Evolutionary conservation across 1,140 invertebrate genomes (phyloP), one percentile per base, ranked within the genome.

Genomic region (Macrocentrus cingulum): DNA sequence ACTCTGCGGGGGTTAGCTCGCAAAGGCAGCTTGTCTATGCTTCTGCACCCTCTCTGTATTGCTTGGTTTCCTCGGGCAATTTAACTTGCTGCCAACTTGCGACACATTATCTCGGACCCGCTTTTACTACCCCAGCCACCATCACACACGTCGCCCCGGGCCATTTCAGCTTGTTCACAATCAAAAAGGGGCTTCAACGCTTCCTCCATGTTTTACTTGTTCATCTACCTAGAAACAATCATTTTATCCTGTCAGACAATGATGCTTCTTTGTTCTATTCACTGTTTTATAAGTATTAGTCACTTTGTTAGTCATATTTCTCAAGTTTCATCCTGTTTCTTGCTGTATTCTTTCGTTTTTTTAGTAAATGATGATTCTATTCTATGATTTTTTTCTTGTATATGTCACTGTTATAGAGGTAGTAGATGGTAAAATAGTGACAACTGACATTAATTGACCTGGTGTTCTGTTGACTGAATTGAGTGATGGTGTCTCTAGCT

Each of bases 381-480:
- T n/a, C n/a, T n/a, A n/a, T n/a, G n/a, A n/a, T n/a, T n/a, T n/a
- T n/a, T n/a, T n/a, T n/a, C n/a, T n/a, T n/a, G n/a, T n/a, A 48
- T 25, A 48, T n/a, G 11, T 29, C 45, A 29, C 23, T 25, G 23
- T 48, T 48, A 25, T 23, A 8, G 22, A 25, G 29, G n/a, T 25
- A n/a, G n/a, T n/a, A n/a, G n/a, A n/a, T 23, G 1, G 20, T 13
- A 25, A 7, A 67, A 66, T 68, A 66, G 68, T 71, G 66, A 72
- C 71, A 65, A 69, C 59, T 62, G 60, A 60, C 61, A 63, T 69
- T 72, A 71, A 72, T 71, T 71, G 67, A 63, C 61, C 59, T n/a
- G n/a, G n/a, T n/a, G n/a, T n/a, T 64, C 20, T 72, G 67, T 72
- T 72, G 67, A 72, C 67, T 60, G 63, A 71, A 41, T 65, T 64